Conservation (phyloP, 2,888 invertebrate genomes). For the Scrobipalpa costella region DNA sequence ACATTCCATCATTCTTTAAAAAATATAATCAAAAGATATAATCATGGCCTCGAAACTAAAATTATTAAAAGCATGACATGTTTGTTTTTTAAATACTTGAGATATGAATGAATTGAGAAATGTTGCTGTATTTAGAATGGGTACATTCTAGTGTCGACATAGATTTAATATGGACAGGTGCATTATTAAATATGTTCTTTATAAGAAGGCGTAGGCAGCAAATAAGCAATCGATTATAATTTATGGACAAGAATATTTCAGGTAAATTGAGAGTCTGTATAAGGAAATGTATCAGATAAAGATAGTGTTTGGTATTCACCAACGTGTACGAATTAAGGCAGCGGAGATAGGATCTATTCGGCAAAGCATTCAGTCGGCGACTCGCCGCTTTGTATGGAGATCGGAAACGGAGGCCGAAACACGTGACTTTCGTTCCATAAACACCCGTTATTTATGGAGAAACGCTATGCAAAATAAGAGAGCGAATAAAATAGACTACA, state of each 20-base stretch:
- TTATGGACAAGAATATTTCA: neutral
- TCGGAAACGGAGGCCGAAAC: neutral
- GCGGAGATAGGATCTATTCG: slow-evolving; percentile 7
- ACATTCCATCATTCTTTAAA: slow-evolving; percentile 9
- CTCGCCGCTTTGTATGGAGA: slow-evolving; percentile 20
- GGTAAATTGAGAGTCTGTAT: slow-evolving; percentile 11
- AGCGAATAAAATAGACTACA: neutral
- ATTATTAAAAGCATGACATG: neutral
- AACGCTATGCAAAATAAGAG: slow-evolving; percentile 5
- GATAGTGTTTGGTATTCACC: slow-evolving; percentile 15
- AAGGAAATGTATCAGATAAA: slow-evolving; percentile 8
- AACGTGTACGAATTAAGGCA: neutral
- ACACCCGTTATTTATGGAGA: slow-evolving; percentile 1
- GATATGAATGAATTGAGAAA: slow-evolving; percentile 19
- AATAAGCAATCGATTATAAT: slow-evolving; percentile 16
- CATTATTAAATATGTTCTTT: slow-evolving; percentile 10
- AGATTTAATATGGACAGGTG: slow-evolving; percentile 19
- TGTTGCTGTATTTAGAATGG: slow-evolving; percentile 9
- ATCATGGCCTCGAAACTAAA: neutral
- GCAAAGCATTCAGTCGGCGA: neutral
- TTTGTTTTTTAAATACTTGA: neutral
- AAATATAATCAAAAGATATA: slow-evolving; percentile 7
- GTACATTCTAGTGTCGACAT: slow-evolving; percentile 8
- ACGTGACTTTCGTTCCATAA: slow-evolving; percentile 15
- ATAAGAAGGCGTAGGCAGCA: neutral